Base-by-base conservation (phyloP, 1,140 invertebrate genomes). In the Acromyrmex heyeri region DNA sequence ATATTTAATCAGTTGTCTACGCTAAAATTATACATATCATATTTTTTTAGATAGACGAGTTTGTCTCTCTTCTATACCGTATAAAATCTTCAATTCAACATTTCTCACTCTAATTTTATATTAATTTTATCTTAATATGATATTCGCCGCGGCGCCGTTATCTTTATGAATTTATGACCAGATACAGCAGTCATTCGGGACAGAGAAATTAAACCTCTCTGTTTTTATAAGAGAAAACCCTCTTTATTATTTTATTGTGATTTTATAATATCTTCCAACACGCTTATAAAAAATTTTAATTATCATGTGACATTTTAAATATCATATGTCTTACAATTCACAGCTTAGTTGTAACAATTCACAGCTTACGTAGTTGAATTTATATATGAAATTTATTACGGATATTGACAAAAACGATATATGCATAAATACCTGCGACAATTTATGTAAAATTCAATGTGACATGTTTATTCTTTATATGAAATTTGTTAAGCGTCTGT, bases 101-200 rank as follows among this genome's bases (percentile, higher is more conserved):
- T 27, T 38, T n/a, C 21, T 8, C 14, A 38, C 18, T 10, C 70
- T 75, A 50, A 48, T 50, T 18, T 69, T 50, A 69, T 50, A 69
- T 50, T 69, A 69, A 69, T 69, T 50, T 65, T 44, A 44, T 67
- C 10, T 67, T 67, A 57, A 57, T 55, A 72, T 72, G n/a, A 55
- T 6, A 14, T 82, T 55, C 38, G 0, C 18, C 21, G 34, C 24
- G 70, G 57, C 24, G 0, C 24, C 16, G 34, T 38, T 72, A 59
- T 57, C 38, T 72, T 83, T 34, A 73, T 21, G 24, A 34, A 72
- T 72, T 82, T 82, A 61, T 61, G 21, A 6, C 30, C 8, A 21
- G 12, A 48, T 30, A 73, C 24, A 34, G 14, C 48, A 30, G 2
- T 24, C 16, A 10, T 18, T 34, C 24, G 38, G 50, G 4, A 82